Evolutionary conservation across 2,113 vertebrate species (phyloP), one percentile per base, ranked within the genome.

Genomic region (Forbesichthys agassizii): DNA sequence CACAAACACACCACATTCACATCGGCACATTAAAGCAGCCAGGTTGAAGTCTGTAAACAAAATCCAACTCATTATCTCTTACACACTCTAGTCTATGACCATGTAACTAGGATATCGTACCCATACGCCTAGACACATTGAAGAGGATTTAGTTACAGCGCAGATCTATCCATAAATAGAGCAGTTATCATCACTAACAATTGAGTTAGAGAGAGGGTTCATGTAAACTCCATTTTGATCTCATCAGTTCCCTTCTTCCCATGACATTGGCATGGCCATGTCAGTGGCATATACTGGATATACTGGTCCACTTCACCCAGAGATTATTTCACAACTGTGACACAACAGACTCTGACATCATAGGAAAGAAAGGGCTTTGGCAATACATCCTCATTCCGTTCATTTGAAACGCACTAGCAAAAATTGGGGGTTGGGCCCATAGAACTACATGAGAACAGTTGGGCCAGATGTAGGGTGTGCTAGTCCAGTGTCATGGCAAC

Each of bases 341-440:
- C 27, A 27, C 27, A 27, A 27, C 27, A 27, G 27, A 27, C 27
- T 27, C 75, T 63, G 83, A 81, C 75, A 78, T 71, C 65, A 51
- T 27, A 60, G 51, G 56, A 77, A 81, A 81, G 81, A 88, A 81
- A 80, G 75, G 67, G 66, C 77, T 18, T 46, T 27, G 78, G 73
- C 73, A 71, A 18, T 27, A 71, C 69, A 67, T 75, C 64, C 72
- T 75, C 53, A 69, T 83, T 78, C 69, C 10, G 20, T 79, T 82
- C 66, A 83, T 83, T 68, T 79, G 36, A 61, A 36, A 36, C 68
- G 16, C 11, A 57, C 57, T 4, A n/a, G 42, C 27, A 66, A 16
- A 59, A 46, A n/a, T 57, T 8, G 46, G 46, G 16, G 48, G 57
- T 27, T 27, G 27, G 27, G 27, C 27, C 27, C 27, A 27, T 27